phyloP scores from a whole-genome alignment of 2,113 vertebrate species.

The Dromaius novaehollandiae region DNA sequence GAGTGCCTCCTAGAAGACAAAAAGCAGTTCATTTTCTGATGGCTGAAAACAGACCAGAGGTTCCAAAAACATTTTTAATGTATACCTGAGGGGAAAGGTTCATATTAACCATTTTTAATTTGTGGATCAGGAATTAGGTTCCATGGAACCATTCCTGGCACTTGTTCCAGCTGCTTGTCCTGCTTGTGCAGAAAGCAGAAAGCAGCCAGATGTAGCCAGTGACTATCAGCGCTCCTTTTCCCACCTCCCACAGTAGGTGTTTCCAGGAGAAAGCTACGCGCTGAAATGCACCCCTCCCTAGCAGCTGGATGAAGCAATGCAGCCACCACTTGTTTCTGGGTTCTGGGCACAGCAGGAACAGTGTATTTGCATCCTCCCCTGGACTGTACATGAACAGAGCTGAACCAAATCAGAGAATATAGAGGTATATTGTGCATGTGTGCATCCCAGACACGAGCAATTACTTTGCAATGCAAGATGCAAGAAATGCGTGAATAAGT shows the following conservation, averaged over 20 bases:
- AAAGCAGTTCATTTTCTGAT: not conserved
- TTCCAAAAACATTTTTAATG: not conserved
- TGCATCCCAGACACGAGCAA: accelerated
- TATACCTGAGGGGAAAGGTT: not conserved
- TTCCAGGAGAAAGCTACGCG: not conserved
- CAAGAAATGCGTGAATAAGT: not conserved
- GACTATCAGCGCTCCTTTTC: accelerated
- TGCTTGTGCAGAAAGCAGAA: accelerated
- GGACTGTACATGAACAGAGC: not conserved
- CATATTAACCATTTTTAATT: not conserved
- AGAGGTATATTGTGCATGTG: accelerated
- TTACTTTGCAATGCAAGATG: not conserved
- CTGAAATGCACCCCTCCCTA: not conserved
- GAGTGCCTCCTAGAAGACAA: not conserved
- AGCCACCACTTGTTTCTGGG: not conserved
- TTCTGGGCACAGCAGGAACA: not conserved
- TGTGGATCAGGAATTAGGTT: not conserved
- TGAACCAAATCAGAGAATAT: not conserved
- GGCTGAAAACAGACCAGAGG: accelerated
- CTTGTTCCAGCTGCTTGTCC: not conserved
- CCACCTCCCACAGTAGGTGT: not conserved
- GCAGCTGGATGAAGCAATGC: not conserved
- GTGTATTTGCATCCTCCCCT: not conserved
- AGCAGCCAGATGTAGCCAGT: not conserved
- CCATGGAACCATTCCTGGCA: not conserved